phyloP scores from a whole-genome alignment of 2,797 vertebrate genomes.

The Scolopax rusticola region DNA sequence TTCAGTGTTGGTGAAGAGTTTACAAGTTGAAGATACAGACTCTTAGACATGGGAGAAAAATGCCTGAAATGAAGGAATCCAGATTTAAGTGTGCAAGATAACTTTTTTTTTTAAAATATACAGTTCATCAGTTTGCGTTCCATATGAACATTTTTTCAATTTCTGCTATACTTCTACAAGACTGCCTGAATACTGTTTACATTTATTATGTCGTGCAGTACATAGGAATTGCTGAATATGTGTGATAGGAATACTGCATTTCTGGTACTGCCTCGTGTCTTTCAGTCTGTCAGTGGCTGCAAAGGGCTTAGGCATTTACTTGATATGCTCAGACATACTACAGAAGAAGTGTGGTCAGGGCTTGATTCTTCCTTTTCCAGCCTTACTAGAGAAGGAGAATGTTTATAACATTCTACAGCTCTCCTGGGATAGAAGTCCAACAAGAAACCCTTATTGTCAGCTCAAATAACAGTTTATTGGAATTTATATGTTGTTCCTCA shows the following conservation, averaged over 20 bases:
- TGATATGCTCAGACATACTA: too few relatives aligned
- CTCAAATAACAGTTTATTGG: neutral
- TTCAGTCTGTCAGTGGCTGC: neutral
- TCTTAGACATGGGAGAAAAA: neutral
- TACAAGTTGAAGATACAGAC: neutral
- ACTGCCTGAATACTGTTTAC: neutral
- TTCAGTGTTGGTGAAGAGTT: neutral
- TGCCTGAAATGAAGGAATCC: neutral
- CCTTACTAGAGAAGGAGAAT: neutral
- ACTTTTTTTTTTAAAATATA: neutral
- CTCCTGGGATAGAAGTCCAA: neutral
- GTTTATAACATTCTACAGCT: neutral
- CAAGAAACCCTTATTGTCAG: neutral
- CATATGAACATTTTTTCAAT: neutral
- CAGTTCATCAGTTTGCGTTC: neutral
- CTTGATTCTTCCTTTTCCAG: neutral
- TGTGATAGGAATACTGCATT: neutral
- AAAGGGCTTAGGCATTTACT: neutral
- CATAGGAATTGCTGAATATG: neutral
- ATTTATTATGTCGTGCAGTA: neutral
- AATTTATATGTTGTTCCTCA: neutral
- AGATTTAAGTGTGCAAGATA: neutral
- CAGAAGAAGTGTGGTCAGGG: neutral
- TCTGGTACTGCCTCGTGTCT: neutral
- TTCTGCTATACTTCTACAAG: neutral